Evolutionary conservation across 2,113 vertebrate species (phyloP), one percentile per base, ranked within the genome.

Genomic region (Phalacrocorax pelagicus): DNA sequence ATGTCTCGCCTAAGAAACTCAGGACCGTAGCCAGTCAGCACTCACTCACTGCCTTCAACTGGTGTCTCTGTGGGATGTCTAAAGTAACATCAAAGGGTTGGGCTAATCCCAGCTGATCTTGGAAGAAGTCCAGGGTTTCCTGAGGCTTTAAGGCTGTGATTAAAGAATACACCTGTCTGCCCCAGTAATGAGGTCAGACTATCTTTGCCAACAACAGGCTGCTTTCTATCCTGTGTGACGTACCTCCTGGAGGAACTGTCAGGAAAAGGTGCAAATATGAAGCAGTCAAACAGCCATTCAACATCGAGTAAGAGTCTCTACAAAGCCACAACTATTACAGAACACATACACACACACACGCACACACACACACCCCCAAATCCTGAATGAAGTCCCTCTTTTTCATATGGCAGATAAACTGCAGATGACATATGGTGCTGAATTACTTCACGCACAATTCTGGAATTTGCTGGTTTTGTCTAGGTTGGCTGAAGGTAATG

Each of bases 101-200:
- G 67, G 44, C 59, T 94, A 95, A 95, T 90, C 90, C 83, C 57
- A 94, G 55, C 51, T 89, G 80, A 88, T 95, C 80, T 70, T 91
- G 88, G 92, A 92, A 83, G 10, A 92, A 70, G 58, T 84, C 75
- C 85, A 95, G 87, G n/a, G 70, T 86, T 90, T 96, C 95, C 94
- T 73, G 42, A 94, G 93, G 82, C 62, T 90, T 91, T 83, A 75
- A 62, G 87, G 26, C 79, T 85, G 46, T 90, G 86, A 91, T 97
- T 95, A 97, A 92, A 89, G 78, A 86, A 62, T 67, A 80, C 78
- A 97, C 94, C 91, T 97, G 81, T 88, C 89, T 94, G 91, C n/a
- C 57, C 29, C 42, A 49, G 23, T 95, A 94, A 97, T 92, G 89
- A 92, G 86, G n/a, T 83, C 75, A 91, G 85, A 36, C 52, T 72